phyloP scores from a whole-genome alignment of 2,888 invertebrate genomes.

The Shargacucullia verbasci region DNA sequence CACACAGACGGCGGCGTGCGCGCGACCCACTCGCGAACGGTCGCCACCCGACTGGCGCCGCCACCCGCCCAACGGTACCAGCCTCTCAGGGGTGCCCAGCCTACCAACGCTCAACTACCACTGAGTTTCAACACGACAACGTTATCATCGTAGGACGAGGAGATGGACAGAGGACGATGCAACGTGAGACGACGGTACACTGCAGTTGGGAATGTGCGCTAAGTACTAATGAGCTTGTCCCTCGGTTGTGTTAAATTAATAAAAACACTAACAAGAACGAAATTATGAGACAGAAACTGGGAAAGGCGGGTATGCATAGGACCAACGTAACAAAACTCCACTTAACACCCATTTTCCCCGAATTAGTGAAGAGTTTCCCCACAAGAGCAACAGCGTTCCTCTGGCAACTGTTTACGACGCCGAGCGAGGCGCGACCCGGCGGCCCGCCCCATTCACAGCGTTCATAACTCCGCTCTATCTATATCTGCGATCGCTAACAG shows the following conservation, averaged over 20 bases:
- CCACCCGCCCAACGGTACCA: constrained; percentile 2
- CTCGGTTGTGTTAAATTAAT: no score
- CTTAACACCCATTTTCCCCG: not conserved
- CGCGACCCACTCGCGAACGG: constrained; percentile 39
- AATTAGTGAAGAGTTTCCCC: not conserved
- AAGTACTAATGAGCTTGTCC: no score
- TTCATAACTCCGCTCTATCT: constrained; percentile 9
- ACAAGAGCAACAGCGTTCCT: constrained; percentile 2
- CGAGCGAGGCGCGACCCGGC: no score
- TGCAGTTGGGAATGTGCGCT: no score
- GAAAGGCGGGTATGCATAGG: no score
- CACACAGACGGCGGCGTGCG: constrained; percentile 7
- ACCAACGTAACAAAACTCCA: no score
- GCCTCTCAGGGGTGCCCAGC: constrained; percentile 8
- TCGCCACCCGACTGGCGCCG: constrained; percentile 55
- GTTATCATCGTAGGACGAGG: no score
- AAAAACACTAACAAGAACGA: no score
- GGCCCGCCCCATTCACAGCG: not conserved
- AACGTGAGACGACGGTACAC: no score
- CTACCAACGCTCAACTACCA: constrained; percentile 2
- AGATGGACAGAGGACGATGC: no score
- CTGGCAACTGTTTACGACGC: constrained; percentile 8
- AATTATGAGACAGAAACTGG: no score
- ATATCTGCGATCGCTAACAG: constrained; percentile 15
- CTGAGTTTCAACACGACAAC: not conserved